phyloP scores from a whole-genome alignment of 2,888 invertebrate species.

The Temnothorax ravouxi region DNA sequence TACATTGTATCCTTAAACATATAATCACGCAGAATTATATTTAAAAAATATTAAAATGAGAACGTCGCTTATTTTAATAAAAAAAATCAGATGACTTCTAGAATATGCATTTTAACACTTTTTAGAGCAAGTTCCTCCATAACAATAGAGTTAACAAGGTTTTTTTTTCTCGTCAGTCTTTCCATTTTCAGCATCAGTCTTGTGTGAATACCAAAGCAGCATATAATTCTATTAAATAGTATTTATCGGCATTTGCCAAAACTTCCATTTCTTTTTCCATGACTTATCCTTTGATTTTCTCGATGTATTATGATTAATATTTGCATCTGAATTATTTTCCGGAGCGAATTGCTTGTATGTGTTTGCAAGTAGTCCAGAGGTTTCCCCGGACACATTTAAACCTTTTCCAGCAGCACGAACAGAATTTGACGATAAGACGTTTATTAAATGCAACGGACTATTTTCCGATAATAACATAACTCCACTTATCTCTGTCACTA shows the following conservation, averaged over 20 bases:
- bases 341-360: not conserved
- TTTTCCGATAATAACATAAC: constrained; percentile 14
- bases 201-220: not conserved
- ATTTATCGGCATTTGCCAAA: constrained; percentile 69
- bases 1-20: constrained; percentile 13
- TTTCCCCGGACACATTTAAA: not conserved
- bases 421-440: not conserved
- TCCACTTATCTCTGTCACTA: constrained; percentile 55
- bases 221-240: constrained; percentile 5
- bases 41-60: not conserved
- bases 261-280: constrained; percentile 73
- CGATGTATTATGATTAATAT: not conserved
- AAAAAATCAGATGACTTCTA: not conserved
- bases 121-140: not conserved
- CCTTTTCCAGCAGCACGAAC: not conserved
- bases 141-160: not conserved
- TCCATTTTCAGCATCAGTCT: constrained; percentile 14
- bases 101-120: not conserved
- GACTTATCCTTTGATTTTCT: constrained; percentile 34
- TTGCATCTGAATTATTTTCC: not conserved
- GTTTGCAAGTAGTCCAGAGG: not conserved
- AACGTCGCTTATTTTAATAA: not conserved
- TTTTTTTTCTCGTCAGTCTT: constrained; percentile 23
- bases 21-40: constrained; percentile 14
- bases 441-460: not conserved